phyloP scores from a whole-genome alignment of 2,113 vertebrate genomes.

The Mastomys coucha region DNA sequence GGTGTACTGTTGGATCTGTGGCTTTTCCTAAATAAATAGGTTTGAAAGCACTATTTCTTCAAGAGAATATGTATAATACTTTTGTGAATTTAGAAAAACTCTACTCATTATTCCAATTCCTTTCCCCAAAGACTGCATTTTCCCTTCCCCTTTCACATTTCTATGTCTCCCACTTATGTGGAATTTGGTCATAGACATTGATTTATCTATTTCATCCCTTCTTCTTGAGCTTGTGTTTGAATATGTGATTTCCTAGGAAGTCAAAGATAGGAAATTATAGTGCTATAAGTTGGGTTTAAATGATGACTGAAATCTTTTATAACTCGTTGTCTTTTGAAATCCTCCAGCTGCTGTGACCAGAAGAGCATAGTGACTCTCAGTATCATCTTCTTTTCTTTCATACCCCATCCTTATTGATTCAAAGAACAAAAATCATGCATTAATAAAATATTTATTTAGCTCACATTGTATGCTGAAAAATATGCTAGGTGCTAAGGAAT shows the following conservation, averaged over 20 bases:
- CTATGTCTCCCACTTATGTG: slow-evolving; percentile 1
- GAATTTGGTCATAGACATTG: slow-evolving; percentile 18
- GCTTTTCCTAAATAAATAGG: not conserved
- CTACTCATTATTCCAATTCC: slow-evolving; percentile 13
- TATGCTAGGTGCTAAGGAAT: not conserved
- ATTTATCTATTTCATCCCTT: not conserved
- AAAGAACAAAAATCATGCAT: not conserved
- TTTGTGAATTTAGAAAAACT: slow-evolving; percentile 22
- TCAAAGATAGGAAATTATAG: not conserved
- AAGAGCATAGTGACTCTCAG: not conserved
- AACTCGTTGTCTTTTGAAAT: not conserved
- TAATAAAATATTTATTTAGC: not conserved
- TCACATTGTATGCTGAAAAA: not conserved
- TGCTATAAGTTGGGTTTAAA: not conserved
- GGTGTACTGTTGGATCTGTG: not conserved
- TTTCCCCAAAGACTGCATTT: not conserved
- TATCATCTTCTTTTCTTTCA: not conserved
- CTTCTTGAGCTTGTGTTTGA: slow-evolving; percentile 30
- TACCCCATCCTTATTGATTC: not conserved
- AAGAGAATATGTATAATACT: not conserved
- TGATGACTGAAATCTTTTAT: not conserved
- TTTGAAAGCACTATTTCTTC: slow-evolving; percentile 46
- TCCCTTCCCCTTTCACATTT: not conserved
- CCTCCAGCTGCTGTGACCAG: not conserved
- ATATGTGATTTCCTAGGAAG: not conserved